Evolutionary conservation across 2,797 vertebrate genomes (phyloP).

Genomic region (Kryptolebias ocellatus): DNA sequence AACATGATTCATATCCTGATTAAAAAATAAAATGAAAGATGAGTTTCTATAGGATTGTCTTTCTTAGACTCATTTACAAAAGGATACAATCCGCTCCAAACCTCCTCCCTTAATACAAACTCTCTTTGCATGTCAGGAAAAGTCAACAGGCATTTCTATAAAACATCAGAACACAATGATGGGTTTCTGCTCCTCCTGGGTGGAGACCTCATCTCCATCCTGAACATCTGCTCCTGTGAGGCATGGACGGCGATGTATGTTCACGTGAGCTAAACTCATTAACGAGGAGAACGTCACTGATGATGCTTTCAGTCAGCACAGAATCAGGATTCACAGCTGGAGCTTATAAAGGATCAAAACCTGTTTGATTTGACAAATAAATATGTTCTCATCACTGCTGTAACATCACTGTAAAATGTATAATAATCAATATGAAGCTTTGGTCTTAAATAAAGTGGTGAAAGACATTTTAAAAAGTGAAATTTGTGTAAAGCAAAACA

Average conservation of each 20-base stretch:
- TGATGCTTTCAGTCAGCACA: slow-evolving; percentile 32
- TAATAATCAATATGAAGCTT: not conserved
- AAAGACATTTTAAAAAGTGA: not conserved
- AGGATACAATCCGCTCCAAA: not conserved
- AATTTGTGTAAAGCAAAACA: not conserved
- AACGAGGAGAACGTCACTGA: too few relatives aligned
- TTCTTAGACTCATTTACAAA: not conserved
- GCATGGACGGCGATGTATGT: slow-evolving; percentile 72
- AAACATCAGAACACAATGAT: slow-evolving; percentile 1
- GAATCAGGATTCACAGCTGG: slow-evolving; percentile 3
- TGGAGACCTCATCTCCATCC: slow-evolving; percentile 18
- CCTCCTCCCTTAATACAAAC: slow-evolving; percentile 13
- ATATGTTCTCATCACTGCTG: not conserved
- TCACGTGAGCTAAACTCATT: slow-evolving; percentile 25
- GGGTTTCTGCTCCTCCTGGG: not conserved
- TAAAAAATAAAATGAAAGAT: not conserved
- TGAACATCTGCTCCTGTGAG: slow-evolving; percentile 39
- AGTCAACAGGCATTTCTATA: not conserved
- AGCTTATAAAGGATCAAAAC: not conserved
- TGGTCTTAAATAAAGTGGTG: not conserved
- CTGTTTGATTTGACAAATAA: not conserved
- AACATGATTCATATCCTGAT: not conserved
- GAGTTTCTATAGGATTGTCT: not conserved
- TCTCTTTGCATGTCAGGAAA: not conserved
- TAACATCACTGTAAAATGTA: not conserved